Percentiles rank a stretch among this genome's conserved stretches.
Conservation (phyloP, 2,113 vertebrate genomes). For the Pontoporia blainvillei region DNA sequence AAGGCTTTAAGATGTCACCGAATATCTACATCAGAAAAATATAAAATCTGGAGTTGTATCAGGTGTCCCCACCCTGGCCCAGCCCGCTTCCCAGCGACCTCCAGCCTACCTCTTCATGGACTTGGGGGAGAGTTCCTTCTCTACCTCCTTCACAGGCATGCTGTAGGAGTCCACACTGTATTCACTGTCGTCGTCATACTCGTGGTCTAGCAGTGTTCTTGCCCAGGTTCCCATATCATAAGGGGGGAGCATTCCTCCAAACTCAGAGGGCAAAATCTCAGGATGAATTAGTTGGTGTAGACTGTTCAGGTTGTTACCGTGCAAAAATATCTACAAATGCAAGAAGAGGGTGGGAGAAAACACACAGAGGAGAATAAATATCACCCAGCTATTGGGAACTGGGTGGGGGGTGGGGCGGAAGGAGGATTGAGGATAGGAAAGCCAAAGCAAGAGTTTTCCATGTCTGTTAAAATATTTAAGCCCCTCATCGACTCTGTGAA, state of each 20-base stretch:
- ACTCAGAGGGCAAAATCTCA: slow-evolving; percentile 97
- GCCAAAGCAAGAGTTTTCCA: background rate
- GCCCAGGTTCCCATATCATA: slow-evolving; percentile 99
- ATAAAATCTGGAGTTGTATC: background rate
- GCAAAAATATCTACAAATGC: slow-evolving; percentile 93
- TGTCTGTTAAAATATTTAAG: background rate
- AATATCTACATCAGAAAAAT: background rate
- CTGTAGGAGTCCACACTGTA: slow-evolving; percentile 91
- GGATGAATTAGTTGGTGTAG: slow-evolving; percentile 97
- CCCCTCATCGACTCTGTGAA: background rate
- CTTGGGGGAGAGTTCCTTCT: slow-evolving; percentile 94
- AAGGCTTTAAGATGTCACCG: background rate
- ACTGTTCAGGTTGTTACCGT: slow-evolving; percentile 98
- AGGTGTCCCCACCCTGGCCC: background rate
- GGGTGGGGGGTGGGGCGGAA: fast-evolving
- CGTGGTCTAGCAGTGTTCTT: slow-evolving; percentile 96
- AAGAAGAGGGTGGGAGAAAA: background rate
- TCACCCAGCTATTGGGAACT: fast-evolving
- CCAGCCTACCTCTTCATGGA: slow-evolving; percentile 94
- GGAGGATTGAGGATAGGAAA: background rate
- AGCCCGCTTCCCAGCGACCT: slow-evolving; percentile 74
- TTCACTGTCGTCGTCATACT: slow-evolving; percentile 97
- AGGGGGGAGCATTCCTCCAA: slow-evolving; percentile 97
- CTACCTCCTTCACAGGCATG: slow-evolving; percentile 89
- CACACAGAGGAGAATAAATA: slow-evolving; percentile 2